Base-by-base conservation (phyloP, 2,888 invertebrate species). In the Eugnorisma glareosa region DNA sequence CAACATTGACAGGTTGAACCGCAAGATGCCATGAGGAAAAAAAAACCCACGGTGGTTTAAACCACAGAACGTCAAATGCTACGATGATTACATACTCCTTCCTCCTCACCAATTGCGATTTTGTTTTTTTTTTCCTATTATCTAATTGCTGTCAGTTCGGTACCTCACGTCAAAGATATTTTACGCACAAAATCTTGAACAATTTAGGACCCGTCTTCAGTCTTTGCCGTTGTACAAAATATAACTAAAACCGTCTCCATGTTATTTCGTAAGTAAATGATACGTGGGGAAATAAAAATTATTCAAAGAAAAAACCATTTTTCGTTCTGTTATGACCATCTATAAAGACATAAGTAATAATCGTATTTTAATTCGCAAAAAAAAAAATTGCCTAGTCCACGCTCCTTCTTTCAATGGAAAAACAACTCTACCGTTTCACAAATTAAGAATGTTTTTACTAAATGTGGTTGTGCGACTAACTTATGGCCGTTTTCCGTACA, bases 321-420 rank as follows among this genome's bases (percentile, higher is more conserved):
- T 35, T 67, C 61, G 13, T 37, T 43, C 63, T 59, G 15, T 51
- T 35, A 82, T 45, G 31, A 78, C 37, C n/a, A 21, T 6, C 69
- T 73, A 81, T 79, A 82, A 80, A 85, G 81, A 83, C 80, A 78
- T 85, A 84, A 87, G 81, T 67, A 79, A 84, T 66, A 75, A 79
- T 72, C 77, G 77, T 71, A 86, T 76, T 88, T 88, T 89, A 87
- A 89, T 90, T 92, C 89, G 91, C 92, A 73, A 91, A 92, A 89
- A 92, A 89, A 87, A 88, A 84, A 78, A 75, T 77, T 69, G 67
- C 76, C 71, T 77, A 40, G 43, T 68, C 68, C 57, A 81, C 35
- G 8, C 48, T 37, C 24, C 8, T 18, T 11, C 24, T 15, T 31
- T 48, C 45, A 79, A 68, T 37, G 72, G 57, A 83, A 87, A 88